These are phyloP conservation scores for Pygathrix nemaeus DNA, from an alignment of 2,113 vertebrate genomes.

Conservation along the genomic window DNA sequence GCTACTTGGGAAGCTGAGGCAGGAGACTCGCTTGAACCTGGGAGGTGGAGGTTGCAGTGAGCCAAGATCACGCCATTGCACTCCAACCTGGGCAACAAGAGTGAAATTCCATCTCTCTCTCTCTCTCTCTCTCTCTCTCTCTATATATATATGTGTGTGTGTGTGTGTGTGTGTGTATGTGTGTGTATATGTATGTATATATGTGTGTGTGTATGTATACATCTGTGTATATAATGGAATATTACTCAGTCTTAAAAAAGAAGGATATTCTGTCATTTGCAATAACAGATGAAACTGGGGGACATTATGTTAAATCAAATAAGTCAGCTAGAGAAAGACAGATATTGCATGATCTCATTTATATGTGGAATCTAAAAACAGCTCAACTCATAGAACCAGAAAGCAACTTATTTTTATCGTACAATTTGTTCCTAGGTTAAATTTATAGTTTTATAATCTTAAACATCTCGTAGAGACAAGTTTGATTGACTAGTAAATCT, in stretches of 20 bases:
- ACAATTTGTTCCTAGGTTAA: background rate
- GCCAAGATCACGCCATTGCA: no score
- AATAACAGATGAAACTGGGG: background rate
- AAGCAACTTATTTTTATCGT: background rate
- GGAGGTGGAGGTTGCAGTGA: no score
- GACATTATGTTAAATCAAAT: background rate
- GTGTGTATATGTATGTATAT: rapidly evolving
- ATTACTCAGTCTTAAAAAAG: background rate
- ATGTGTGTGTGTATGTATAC: background rate
- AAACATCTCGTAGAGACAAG: background rate
- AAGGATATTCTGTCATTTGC: background rate
- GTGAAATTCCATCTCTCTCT: no score
- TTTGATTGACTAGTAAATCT: background rate
- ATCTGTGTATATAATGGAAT: background rate
- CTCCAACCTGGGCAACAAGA: no score
- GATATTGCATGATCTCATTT: background rate
- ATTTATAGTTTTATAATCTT: background rate
- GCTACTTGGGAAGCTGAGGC: no score
- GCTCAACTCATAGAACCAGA: background rate
- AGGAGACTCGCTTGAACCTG: no score
- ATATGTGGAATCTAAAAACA: background rate
- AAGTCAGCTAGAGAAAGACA: background rate
- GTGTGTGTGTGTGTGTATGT: no score
- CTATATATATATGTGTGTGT: no score
- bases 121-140: no score